phyloP scores from a whole-genome alignment of 2,888 invertebrate genomes.

The Sicus ferrugineus region DNA sequence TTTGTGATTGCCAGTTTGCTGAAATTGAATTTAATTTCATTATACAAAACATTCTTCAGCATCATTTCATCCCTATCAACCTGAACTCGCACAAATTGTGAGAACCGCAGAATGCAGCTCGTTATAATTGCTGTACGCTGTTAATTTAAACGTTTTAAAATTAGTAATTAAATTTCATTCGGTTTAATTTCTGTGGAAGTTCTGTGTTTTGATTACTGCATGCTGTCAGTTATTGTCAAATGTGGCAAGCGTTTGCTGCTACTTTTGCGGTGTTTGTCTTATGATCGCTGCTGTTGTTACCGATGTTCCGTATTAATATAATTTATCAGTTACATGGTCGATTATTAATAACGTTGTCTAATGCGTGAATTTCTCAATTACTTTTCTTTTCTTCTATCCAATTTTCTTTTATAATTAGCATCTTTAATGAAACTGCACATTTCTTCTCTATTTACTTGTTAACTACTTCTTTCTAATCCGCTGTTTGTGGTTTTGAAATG shows the following conservation, averaged over 20 bases:
- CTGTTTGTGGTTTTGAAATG: too few species aligned
- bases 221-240: not conserved
- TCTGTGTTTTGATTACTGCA: not conserved
- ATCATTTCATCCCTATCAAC: not conserved
- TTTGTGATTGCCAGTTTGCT: not conserved
- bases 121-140: not conserved
- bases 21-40: not conserved
- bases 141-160: conserved; percentile 15
- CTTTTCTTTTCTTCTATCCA: too few species aligned
- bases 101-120: not conserved
- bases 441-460: not conserved
- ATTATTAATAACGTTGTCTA: too few species aligned
- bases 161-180: conserved; percentile 10
- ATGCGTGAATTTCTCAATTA: too few species aligned
- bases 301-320: too few species aligned
- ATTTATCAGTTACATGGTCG: too few species aligned
- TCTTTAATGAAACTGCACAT: not conserved
- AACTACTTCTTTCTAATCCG: not conserved
- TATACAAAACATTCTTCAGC: not conserved
- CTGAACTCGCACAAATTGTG: not conserved
- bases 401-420: too few species aligned
- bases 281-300: too few species aligned
- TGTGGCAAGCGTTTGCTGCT: too few species aligned
- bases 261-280: too few species aligned
- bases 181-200: not conserved